Base-by-base conservation (phyloP, 2,888 invertebrate species). In the Sepiola atlantica region DNA sequence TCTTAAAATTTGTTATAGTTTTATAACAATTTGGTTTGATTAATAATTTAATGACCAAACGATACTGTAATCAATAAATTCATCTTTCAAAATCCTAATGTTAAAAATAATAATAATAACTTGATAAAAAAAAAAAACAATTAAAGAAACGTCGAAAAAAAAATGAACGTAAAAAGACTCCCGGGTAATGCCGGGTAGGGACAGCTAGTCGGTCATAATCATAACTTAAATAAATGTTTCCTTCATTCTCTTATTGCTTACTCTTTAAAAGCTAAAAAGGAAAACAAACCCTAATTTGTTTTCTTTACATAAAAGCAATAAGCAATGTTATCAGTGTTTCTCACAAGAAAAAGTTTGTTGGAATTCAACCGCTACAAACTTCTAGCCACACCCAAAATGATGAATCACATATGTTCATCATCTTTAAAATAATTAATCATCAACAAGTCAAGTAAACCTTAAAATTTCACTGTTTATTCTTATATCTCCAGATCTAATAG, bases 341-440 rank as follows among this genome's bases (percentile, higher is more conserved):
- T 77, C 77, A n/a, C 77, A 77, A 77, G n/a, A 14, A 32, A 77
- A 77, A 77, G 77, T 32, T n/a, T 77, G 77, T 77, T n/a, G 32
- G 77, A 77, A 77, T 77, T 77, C 77, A 77, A 77, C n/a, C 77
- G 32, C 77, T 18, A 77, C 77, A 77, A 77, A 32, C 32, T 77
- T 32, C 16, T 77, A n/a, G 77, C n/a, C 77, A 77, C 77, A 77
- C 77, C 77, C 77, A 77, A 77, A n/a, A 32, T 77, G 32, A 77
- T 77, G 32, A 77, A 77, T 77, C n/a, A 77, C 77, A 77, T 18
- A 18, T 77, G 77, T 77, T 77, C 77, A 77, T 77, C 77, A 77
- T 77, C 77, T 77, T 16, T 77, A n/a, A 77, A 77, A 77, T 77
- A 77, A 77, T 77, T 77, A 77, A 77, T 77, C 77, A 77, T 77